Conservation (phyloP, 2,113 vertebrate genomes). For the Anolis carolinensis region DNA sequence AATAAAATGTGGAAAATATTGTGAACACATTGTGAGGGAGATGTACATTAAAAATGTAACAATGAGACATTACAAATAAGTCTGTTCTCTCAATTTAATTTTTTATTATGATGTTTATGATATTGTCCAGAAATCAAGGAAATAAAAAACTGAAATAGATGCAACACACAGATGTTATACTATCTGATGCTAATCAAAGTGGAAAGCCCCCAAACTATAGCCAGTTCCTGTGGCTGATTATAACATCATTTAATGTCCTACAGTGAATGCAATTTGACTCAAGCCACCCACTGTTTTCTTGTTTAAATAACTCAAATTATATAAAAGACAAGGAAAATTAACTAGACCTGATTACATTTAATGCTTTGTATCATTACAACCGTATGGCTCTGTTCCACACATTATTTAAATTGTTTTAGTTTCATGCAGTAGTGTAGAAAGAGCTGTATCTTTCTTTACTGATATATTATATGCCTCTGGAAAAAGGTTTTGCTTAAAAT, state of each 20-base stretch:
- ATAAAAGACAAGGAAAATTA: background rate
- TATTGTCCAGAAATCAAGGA: background rate
- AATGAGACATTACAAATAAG: too few species aligned
- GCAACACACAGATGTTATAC: background rate
- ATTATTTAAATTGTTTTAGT: background rate
- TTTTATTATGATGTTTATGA: background rate
- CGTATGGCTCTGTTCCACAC: background rate
- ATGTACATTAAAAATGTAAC: background rate
- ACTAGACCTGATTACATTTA: conserved; percentile 1
- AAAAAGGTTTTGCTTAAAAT: background rate
- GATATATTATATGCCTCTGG: background rate
- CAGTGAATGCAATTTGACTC: background rate
- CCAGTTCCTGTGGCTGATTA: background rate
- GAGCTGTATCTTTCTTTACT: background rate
- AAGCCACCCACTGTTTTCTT: background rate
- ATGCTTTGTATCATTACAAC: background rate
- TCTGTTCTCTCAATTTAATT: too few species aligned
- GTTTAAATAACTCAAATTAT: conserved; percentile 1
- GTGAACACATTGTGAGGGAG: background rate
- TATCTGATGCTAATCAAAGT: background rate
- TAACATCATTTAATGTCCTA: background rate
- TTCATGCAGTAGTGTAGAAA: background rate
- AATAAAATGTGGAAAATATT: background rate
- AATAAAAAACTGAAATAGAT: background rate
- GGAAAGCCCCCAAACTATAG: background rate